Base-by-base conservation (phyloP, 2,888 invertebrate species). In the Petrolisthes manimaculis region DNA sequence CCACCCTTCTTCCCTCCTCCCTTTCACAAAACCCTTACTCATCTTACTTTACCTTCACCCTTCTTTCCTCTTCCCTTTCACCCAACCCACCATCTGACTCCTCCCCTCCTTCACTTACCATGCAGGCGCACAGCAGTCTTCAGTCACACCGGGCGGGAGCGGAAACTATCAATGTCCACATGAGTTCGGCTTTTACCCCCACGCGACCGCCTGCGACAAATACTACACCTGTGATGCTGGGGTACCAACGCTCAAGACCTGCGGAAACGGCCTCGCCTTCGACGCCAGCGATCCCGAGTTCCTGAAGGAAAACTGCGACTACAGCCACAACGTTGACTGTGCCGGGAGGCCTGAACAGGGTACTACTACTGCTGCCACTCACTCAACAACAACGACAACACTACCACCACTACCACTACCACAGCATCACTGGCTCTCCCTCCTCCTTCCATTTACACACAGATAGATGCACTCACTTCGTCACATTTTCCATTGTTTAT, bases 151-250 rank as follows among this genome's bases (percentile, higher is more conserved):
- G 9, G 88, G 80, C n/a, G 88, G 88, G 5, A 74, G 74, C 55
- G 88, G 84, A 1, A 78, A 83, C 77, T 90, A 80, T 83, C 74
- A 86, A 83, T 91, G 91, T 69, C 91, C 91, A 0, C 90, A 91
- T 83, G 91, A 91, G 61, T 91, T 89, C 71, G 91, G 91, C 61
- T 91, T 87, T 84, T 91, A 90, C 86, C 91, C 91, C 3, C 91
- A 91, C 89, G 90, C 89, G 9, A 77, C 78, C 53, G 86, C 90
- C 83, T 98, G 98, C 93, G 98, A 98, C 94, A 97, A 97, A 94
- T 98, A 98, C 94, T 98, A 97, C 97, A 97, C 97, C 94, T 98
- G 98, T 93, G 97, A 97, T 93, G 97, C 97, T 92, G 96, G 96
- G 92, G 96, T 94, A 12, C 96, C 97, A 89, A 97, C 97, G 92